These are phyloP conservation scores for Muraenolepis orangiensis DNA, from an alignment of 2,797 vertebrate species.

Conservation along the genomic window DNA sequence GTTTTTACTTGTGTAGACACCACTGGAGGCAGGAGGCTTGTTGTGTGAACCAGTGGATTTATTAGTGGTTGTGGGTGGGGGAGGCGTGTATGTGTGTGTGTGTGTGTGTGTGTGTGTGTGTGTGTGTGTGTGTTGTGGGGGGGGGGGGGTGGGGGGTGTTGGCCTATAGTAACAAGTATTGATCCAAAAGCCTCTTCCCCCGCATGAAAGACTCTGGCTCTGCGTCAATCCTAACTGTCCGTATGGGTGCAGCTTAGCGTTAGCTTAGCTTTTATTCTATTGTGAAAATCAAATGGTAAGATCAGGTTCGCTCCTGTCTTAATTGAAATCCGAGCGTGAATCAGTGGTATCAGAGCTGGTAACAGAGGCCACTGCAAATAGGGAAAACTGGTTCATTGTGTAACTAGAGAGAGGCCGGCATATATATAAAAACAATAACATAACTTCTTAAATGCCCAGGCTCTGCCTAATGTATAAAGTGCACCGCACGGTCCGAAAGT, in stretches of 20 bases:
- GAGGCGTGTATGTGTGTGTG: no score
- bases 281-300: constrained; percentile 8
- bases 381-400: background rate
- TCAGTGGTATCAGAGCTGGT: constrained; percentile 16
- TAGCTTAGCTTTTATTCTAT: constrained; percentile 28
- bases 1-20: background rate
- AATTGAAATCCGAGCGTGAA: constrained; percentile 9
- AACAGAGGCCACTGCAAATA: constrained; percentile 67
- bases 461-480: background rate
- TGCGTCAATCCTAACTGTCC: constrained; percentile 54
- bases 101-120: constrained; percentile 7
- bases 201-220: constrained; percentile 50
- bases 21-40: constrained; percentile 13
- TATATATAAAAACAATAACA: background rate
- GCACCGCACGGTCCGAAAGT: background rate
- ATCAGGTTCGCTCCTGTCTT: constrained; percentile 4
- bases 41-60: constrained; percentile 55
- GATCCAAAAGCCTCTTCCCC: constrained; percentile 56
- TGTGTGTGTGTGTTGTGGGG: background rate
- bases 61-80: constrained; percentile 63
- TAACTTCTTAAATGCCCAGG: background rate
- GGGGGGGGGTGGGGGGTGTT: constrained; percentile 53
- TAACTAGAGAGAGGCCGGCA: background rate
- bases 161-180: constrained; percentile 57
- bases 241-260: constrained; percentile 35